phyloP scores from a whole-genome alignment of 2,797 vertebrate genomes.

The Naso thynnoides region DNA sequence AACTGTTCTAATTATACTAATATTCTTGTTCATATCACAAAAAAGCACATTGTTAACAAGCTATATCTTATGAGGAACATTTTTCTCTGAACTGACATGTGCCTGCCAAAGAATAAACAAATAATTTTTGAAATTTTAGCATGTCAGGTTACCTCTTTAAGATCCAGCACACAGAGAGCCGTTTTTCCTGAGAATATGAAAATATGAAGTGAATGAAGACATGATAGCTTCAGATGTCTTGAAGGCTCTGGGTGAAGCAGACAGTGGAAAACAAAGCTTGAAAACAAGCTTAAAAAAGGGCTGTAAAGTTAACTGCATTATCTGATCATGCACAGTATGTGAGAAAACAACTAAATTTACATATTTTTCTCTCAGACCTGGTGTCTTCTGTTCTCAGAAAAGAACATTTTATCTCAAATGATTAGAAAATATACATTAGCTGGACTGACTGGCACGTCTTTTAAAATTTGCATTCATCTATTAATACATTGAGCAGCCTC shows the following conservation, averaged over 20 bases:
- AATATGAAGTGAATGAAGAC: slow-evolving; percentile 30
- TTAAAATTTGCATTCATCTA: slow-evolving; percentile 36
- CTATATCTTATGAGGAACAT: not conserved
- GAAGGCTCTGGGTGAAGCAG: slow-evolving; percentile 21
- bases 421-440: not conserved
- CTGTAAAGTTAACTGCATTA: slow-evolving; percentile 23
- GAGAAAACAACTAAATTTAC: not conserved
- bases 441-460: slow-evolving; percentile 7
- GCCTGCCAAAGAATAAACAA: not conserved
- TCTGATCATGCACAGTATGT: slow-evolving; percentile 8
- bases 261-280: not conserved
- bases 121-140: not conserved
- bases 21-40: too few species aligned
- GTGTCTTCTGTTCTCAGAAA: not conserved
- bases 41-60: not conserved
- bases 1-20: too few species aligned
- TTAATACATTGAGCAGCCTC: slow-evolving; percentile 25
- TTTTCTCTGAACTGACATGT: slow-evolving; percentile 3
- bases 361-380: not conserved
- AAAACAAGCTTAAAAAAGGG: slow-evolving; percentile 12
- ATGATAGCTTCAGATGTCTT: slow-evolving; percentile 13
- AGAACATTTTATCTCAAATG: not conserved
- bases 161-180: slow-evolving; percentile 1
- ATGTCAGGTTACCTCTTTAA: slow-evolving; percentile 16
- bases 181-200: slow-evolving; percentile 29